Base-by-base conservation (phyloP, 2,797 vertebrate species). In the Chrosomus eos region DNA sequence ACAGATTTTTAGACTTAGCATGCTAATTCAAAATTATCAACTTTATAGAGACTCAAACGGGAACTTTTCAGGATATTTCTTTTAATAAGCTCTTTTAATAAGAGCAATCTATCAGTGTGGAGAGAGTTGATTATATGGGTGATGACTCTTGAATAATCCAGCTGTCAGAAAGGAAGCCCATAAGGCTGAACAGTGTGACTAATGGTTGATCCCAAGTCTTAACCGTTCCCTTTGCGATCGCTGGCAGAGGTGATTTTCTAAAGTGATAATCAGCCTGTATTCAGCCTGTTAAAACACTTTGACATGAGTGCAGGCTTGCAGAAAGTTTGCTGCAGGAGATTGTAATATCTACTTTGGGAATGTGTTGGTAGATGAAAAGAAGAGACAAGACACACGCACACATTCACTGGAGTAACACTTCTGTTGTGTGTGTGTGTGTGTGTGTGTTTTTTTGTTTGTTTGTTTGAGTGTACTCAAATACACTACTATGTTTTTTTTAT, bases 231-330 rank as follows among this genome's bases (percentile, higher is more conserved):
- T 36, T 78, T 84, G 74, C 48, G 66, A 77, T 62, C 21, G 43
- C 70, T 36, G n/a, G 64, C 74, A 84, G 75, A 84, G 82, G 82
- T 84, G 66, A 70, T 78, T 78, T 71, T 77, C 64, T 77, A 38
- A 77, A 62, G 75, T 84, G 51, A 71, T 84, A 62, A 78, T 76
- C 75, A 43, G 51, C 64, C 31, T 67, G 36, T 31, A 83, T 75
- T 45, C 73, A 51, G 81, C 60, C 14, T 84, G 75, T 48, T 84
- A 78, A 70, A 78, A 66, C 74, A 71, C 66, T 71, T 38, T 66
- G 82, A 62, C 73, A 68, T 38, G 48, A 55, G 62, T 76, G 60
- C 58, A 53, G 60, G 72, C 71, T 70, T 76, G 67, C 58, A 74
- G 58, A 84, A 58, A 40, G 72, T 68, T 40, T 43, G 38, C 36